These are phyloP conservation scores for Diadema setosum DNA, from an alignment of 35 echinoderm and acorn worm species.

Conservation along the genomic window DNA sequence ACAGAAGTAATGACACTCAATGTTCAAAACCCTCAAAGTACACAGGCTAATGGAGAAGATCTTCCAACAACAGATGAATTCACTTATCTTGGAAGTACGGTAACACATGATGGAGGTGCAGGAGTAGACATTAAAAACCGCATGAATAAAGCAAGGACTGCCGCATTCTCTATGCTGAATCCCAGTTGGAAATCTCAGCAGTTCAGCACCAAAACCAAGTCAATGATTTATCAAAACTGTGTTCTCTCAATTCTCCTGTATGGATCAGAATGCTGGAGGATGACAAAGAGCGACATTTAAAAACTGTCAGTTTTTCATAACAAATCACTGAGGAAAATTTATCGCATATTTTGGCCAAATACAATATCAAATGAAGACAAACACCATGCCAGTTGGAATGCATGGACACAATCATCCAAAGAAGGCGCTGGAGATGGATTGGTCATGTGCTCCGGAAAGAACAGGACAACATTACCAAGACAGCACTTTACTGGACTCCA, in stretches of 20 bases:
- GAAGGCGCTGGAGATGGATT: too few relatives aligned
- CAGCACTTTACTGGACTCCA: too few relatives aligned
- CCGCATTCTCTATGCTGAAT: conserved; percentile 10
- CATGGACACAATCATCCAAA: too few relatives aligned
- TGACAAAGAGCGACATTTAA: too few relatives aligned
- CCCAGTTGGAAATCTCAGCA: not conserved
- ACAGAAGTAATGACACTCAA: conserved; percentile 36
- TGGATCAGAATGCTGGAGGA: not conserved
- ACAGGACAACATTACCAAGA: too few relatives aligned
- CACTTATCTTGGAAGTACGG: not conserved
- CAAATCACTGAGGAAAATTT: too few relatives aligned
- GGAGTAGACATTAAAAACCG: not conserved
- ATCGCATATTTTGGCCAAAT: too few relatives aligned
- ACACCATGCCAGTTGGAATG: too few relatives aligned
- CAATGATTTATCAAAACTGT: not conserved
- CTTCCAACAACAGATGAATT: not conserved
- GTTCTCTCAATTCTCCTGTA: not conserved
- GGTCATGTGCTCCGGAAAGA: too few relatives aligned
- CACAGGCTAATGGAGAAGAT: not conserved
- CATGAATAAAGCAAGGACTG: conserved; percentile 17
- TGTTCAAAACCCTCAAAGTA: not conserved
- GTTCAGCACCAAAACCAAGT: not conserved
- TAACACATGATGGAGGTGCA: not conserved
- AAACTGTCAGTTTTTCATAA: too few relatives aligned
- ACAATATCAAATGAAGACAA: too few relatives aligned